Evolutionary conservation across 2,113 vertebrate species (phyloP), one percentile per base, ranked within the genome.

Genomic region (Hemibates koningsi): DNA sequence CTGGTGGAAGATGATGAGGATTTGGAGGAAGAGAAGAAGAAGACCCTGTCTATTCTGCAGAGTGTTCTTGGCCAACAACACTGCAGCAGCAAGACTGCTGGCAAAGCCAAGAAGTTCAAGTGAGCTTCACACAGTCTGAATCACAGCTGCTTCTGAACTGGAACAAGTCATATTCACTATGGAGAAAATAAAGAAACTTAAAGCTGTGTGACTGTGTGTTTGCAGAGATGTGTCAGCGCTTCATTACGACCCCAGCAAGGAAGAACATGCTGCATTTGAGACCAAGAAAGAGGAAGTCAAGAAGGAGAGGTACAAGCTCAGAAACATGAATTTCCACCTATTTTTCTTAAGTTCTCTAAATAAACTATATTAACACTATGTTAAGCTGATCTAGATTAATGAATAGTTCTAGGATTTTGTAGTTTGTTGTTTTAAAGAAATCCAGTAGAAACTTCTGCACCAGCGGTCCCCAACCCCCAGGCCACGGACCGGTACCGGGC

Each of bases 161-260:
- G 5, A 43, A 45, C 29, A 53, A 36, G 29, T 59, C 9, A 53
- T n/a, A 29, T 27, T 76, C 16, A 50, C 16, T 19, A 12, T 48
- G 43, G 43, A 2, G 71, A 50, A 50, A 50, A 78, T 52, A 34
- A 78, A 50, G 16, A 50, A 50, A 50, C 16, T 79, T 27, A 36
- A 80, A 80, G 52, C 13, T 90, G 86, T 80, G 52, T 6, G 32
- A 90, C 86, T 81, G 21, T 90, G 86, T 80, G 50, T 9, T 59
- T 88, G 24, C 80, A 99, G 99, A 92, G 98, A 99, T 68, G 95
- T 98, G 19, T 97, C 97, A 9, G 91, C 96, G 3, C 90, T 99
- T 85, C 99, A 96, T 82, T 99, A 99, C 34, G 98, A 99, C 92
- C 99, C 99, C 66, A 98, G 97, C 24, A 97, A 92, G 89, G 93